Base-by-base conservation (phyloP, 2,888 invertebrate species). In the Eupeodes luniger region DNA sequence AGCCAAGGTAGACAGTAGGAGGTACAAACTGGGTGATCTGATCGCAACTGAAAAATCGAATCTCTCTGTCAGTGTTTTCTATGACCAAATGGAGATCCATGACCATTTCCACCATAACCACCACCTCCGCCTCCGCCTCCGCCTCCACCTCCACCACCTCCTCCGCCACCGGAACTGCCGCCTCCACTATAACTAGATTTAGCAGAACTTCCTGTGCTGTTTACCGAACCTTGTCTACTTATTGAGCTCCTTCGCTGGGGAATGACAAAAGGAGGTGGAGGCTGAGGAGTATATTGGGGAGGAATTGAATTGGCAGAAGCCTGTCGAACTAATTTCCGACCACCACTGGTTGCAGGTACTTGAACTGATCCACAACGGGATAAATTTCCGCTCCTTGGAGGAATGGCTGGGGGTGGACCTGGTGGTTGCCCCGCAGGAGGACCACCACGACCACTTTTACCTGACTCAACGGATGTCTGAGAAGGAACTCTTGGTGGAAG, bases 51-150 rank as follows among this genome's bases (percentile, higher is more conserved):
- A 76, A 93, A 93, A 72, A 93, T 92, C 9, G 93, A 93, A 90
- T 92, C 92, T 91, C 93, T 92, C 91, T 93, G 93, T 93, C 93
- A 93, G 93, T 93, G 93, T 81, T 92, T 93, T 86, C 92, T 92
- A 84, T 90, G 91, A 91, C 72, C 91, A 91, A 85, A 92, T 90
- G 77, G 90, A 57, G 91, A 89, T 78, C 90, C 89, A 64, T 89
- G 88, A 62, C 90, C 89, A 75, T 89, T 75, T 2, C 81, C 80
- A 12, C 64, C 72, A 55, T 57, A 66, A n/a, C 72, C 66, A 51
- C 67, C 59, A 27, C 81, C 77, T 12, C 70, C 57, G 9, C 84
- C 75, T 6, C 81, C 81, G 4, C 76, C 74, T 2, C 85, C 78
- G n/a, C 51, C 82, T 0, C 81, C 74, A n/a, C 70, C 78, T 6